Base-by-base conservation (phyloP, 1,140 invertebrate genomes). In the Arion vulgaris region DNA sequence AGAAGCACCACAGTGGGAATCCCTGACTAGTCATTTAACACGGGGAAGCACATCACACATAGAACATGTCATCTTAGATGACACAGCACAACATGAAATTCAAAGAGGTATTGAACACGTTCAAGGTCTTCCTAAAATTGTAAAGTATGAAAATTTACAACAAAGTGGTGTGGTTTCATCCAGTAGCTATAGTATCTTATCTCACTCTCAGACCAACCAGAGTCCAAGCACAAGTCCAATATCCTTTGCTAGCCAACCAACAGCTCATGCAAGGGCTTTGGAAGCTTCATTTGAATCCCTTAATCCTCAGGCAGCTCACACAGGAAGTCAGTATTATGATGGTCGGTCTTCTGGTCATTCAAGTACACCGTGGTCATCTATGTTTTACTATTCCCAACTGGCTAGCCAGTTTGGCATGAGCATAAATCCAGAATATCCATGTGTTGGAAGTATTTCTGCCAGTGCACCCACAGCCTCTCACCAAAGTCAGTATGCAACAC, bases 351-450 rank as follows among this genome's bases (percentile, higher is more conserved):
- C 49, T 62, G 34, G 62, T 36, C 38, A 76, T 11, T 36, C 72
- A 17, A 34, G 77, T 15, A 73, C 73, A 49, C 51, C 78, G 5
- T 86, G 82, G 85, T 45, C 85, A 19, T 85, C 84, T 23, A 82
- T 86, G 68, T 82, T 81, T 68, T 86, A 86, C 73, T 86, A 86
- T 80, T 71, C 69, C 28, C 85, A 86, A 4, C 82, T 86, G 4
- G 85, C 85, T 57, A 86, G 77, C 57, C 85, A 86, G 66, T 84
- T 86, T 76, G 85, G 85, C 7, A 84, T 86, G 83, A 84, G 41
- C 39, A 78, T 86, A 17, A 73, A 73, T 45, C 32, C 75, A 41
- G 85, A 86, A 15, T 85, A 85, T 36, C 45, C 84, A 7, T 85
- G 81, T 57, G 74, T 82, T 1, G 39, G 57, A 23, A 62, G 77